Percentiles rank a stretch among this genome's conserved stretches.
Evolutionary conservation across 1,140 invertebrate species (phyloP).

Genomic region (Zaprionus davidi): DNA sequence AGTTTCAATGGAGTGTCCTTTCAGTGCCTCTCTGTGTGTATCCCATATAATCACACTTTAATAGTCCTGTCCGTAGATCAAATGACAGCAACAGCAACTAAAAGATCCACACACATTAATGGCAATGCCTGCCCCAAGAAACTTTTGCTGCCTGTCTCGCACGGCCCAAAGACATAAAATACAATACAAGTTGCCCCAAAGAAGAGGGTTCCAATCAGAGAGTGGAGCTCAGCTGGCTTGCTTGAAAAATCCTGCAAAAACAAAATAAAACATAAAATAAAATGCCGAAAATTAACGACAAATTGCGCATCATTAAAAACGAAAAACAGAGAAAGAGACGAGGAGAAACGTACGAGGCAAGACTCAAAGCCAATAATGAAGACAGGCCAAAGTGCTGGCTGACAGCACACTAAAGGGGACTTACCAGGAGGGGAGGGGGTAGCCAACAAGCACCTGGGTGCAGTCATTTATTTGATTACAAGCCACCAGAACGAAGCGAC

Average conservation of each 20-base stretch:
- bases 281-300: conserved; percentile 80
- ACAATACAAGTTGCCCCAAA: conserved; percentile 55
- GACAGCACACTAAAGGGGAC: background rate
- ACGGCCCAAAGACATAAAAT: conserved; percentile 73
- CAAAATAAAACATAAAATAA: conserved; percentile 76
- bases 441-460: conserved; percentile 62
- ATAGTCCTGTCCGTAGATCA: conserved; percentile 65
- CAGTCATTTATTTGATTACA: conserved; percentile 81
- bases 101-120: conserved; percentile 67
- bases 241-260: conserved; percentile 43
- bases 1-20: conserved; percentile 26
- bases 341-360: background rate
- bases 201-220: background rate
- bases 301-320: conserved; percentile 80
- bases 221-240: conserved; percentile 46
- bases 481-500: conserved; percentile 50
- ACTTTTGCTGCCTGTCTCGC: conserved; percentile 46
- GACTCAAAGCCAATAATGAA: conserved; percentile 44
- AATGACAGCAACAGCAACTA: conserved; percentile 41
- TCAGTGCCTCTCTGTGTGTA: conserved; percentile 18
- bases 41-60: conserved; percentile 69
- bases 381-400: conserved; percentile 30
- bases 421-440: background rate
- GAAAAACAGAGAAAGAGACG: conserved; percentile 26
- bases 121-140: conserved; percentile 47